Conservation (phyloP, 2,888 invertebrate species). For the Baccha elongata region DNA sequence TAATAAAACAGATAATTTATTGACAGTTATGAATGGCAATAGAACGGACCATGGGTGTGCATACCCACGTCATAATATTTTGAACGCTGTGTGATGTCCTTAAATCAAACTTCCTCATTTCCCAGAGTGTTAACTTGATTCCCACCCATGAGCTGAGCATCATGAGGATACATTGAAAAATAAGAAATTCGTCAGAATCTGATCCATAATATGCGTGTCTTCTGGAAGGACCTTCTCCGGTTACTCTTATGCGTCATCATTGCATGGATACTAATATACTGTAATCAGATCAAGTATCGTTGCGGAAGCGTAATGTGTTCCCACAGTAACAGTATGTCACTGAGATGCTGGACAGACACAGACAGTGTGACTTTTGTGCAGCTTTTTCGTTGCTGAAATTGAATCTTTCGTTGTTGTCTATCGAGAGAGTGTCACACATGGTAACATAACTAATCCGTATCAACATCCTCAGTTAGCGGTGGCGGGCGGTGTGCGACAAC, state of each 20-base stretch:
- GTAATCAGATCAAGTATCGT: slow-evolving; percentile 62
- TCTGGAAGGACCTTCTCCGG: slow-evolving; percentile 61
- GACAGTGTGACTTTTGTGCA: slow-evolving; percentile 53
- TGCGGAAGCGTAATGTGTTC: slow-evolving; percentile 67
- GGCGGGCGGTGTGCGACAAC: background rate
- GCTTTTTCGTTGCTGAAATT: slow-evolving; percentile 60
- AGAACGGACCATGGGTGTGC: slow-evolving; percentile 18
- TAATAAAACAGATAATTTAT: slow-evolving; percentile 67
- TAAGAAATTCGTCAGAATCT: slow-evolving; percentile 36
- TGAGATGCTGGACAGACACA: slow-evolving; percentile 68
- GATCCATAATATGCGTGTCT: slow-evolving; percentile 34
- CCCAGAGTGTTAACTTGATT: slow-evolving; percentile 43
- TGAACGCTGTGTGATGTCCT: slow-evolving; percentile 29
- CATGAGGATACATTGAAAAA: slow-evolving; percentile 3
- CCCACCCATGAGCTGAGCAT: slow-evolving; percentile 55
- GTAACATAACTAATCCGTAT: slow-evolving; percentile 70
- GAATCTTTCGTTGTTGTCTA: slow-evolving; percentile 70
- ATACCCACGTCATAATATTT: slow-evolving; percentile 57
- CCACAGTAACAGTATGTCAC: slow-evolving; percentile 70
- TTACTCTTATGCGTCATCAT: slow-evolving; percentile 52
- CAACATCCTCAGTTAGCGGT: slow-evolving; percentile 42
- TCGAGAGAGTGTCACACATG: slow-evolving; percentile 72
- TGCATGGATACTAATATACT: slow-evolving; percentile 44
- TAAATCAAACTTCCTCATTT: slow-evolving; percentile 41
- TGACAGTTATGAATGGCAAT: slow-evolving; percentile 59